phyloP scores from a whole-genome alignment of 1,140 invertebrate genomes.

The Cryptotermes secundus region DNA sequence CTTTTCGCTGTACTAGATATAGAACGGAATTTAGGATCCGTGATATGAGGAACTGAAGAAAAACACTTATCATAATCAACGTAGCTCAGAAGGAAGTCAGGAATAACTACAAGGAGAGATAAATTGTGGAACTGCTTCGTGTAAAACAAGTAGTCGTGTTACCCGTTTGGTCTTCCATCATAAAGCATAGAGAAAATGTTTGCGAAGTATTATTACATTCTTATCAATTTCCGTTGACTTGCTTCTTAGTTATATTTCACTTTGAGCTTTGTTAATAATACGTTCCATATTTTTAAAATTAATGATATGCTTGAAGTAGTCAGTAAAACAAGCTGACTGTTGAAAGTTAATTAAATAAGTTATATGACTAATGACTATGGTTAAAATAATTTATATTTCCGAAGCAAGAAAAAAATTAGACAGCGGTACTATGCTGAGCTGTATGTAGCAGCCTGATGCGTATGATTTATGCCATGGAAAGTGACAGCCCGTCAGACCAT shows the following conservation, averaged over 20 bases:
- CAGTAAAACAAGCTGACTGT: background rate
- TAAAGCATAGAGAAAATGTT: background rate
- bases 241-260: background rate
- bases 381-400: too few species aligned
- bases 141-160: background rate
- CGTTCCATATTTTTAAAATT: background rate
- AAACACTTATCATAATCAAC: background rate
- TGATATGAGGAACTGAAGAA: background rate
- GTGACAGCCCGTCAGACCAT: too few species aligned
- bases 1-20: background rate
- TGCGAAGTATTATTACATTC: background rate
- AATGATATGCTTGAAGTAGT: background rate
- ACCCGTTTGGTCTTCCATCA: background rate
- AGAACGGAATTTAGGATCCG: background rate
- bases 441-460: too few species aligned
- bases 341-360: background rate
- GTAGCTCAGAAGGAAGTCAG: background rate
- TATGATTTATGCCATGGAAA: too few species aligned
- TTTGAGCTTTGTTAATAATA: background rate
- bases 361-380: background rate
- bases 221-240: background rate
- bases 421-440: too few species aligned
- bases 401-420: too few species aligned
- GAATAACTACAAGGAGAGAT: background rate
- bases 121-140: background rate